Conservation (phyloP, 64 coral and sea anemone genomes). For the Acropora tenuis region DNA sequence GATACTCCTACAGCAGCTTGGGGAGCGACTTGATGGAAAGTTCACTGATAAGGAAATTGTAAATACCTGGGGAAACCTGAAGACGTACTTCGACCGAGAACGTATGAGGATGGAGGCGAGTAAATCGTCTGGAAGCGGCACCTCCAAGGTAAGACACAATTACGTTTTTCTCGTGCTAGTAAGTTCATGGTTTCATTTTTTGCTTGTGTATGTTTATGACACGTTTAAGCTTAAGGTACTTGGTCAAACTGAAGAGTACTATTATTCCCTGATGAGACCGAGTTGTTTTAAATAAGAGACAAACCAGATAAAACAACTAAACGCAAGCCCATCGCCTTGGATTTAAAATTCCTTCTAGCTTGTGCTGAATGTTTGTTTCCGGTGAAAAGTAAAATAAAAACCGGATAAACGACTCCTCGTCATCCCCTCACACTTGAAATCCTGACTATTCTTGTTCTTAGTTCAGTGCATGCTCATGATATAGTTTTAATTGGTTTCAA, state of each 20-base stretch:
- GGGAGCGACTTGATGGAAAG: background rate
- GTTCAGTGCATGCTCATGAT: background rate
- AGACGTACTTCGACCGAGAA: too few relatives aligned
- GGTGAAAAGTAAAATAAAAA: background rate
- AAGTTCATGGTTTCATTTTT: too few relatives aligned
- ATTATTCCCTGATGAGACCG: background rate
- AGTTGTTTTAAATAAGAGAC: conserved; percentile 9
- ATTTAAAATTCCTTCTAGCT: background rate
- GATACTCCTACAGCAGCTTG: background rate
- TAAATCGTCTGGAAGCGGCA: too few relatives aligned
- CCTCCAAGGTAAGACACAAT: too few relatives aligned
- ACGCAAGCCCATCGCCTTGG: background rate
- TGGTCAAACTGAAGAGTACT: conserved; percentile 1
- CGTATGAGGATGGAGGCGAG: too few relatives aligned
- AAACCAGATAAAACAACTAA: conserved; percentile 4
- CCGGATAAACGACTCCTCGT: background rate
- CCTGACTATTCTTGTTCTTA: background rate
- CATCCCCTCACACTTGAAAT: background rate
- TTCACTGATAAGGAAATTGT: too few relatives aligned
- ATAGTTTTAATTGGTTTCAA: background rate
- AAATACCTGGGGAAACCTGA: too few relatives aligned
- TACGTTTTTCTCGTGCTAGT: too few relatives aligned
- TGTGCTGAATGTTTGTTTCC: background rate
- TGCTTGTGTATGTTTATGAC: background rate
- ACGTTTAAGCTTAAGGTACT: background rate